Evolutionary conservation across 2,797 vertebrate species (phyloP).

Genomic region (Oryzias sinensis): DNA sequence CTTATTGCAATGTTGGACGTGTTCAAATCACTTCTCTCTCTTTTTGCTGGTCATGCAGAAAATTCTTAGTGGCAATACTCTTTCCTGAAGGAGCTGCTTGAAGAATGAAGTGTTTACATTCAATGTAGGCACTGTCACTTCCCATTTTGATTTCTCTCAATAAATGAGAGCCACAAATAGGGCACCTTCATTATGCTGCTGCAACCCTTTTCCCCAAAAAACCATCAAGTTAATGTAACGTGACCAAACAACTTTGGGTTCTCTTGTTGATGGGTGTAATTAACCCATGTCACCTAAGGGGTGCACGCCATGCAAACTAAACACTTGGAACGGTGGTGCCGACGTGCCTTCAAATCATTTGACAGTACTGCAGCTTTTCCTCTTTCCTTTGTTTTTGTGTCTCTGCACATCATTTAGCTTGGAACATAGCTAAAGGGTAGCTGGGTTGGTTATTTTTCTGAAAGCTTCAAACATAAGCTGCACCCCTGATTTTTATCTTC

Average conservation of each 20-base stretch:
- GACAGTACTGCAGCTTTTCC: background rate
- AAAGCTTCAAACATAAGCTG: slow-evolving; percentile 16
- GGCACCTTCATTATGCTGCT: slow-evolving; percentile 10
- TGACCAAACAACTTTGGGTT: slow-evolving; percentile 52
- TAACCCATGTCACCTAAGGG: slow-evolving; percentile 54
- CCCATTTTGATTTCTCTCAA: slow-evolving; percentile 35
- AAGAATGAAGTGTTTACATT: slow-evolving; percentile 25
- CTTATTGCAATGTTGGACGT: slow-evolving; percentile 28
- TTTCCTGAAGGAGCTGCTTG: slow-evolving; percentile 33
- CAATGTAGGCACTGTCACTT: slow-evolving; percentile 27
- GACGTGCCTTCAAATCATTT: background rate
- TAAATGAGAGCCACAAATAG: slow-evolving; percentile 28
- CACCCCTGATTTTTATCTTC: slow-evolving; percentile 13
- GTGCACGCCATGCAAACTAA: slow-evolving; percentile 31
- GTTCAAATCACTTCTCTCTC: slow-evolving; percentile 39
- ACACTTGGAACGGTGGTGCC: slow-evolving; percentile 35
- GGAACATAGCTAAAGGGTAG: slow-evolving; percentile 7
- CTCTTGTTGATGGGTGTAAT: slow-evolving; percentile 55
- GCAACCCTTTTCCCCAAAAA: slow-evolving; percentile 15
- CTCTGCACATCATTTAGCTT: slow-evolving; percentile 3
- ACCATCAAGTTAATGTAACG: slow-evolving; percentile 51
- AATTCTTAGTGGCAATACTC: slow-evolving; percentile 37
- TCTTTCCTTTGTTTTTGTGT: slow-evolving; percentile 8
- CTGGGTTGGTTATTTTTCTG: background rate
- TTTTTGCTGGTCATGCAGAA: slow-evolving; percentile 64